Evolutionary conservation across 2,888 invertebrate genomes (phyloP).

Genomic region (Eristalis arbustorum): DNA sequence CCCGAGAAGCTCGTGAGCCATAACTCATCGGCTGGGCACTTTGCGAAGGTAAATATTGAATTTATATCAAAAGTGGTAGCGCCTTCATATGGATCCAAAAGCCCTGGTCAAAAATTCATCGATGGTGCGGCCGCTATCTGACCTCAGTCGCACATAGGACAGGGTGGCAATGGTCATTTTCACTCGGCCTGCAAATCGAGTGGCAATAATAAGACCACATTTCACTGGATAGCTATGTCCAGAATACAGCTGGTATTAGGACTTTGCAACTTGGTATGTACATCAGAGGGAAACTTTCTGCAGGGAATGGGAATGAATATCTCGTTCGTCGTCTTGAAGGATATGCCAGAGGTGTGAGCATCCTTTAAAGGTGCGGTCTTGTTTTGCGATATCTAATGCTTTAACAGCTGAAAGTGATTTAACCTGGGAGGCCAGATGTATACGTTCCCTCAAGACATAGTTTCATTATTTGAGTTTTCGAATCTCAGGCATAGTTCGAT

Average conservation of each 20-base stretch:
- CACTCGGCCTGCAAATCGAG: constrained; percentile 47
- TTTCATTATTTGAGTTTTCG: neutral
- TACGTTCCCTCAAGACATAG: constrained; percentile 11
- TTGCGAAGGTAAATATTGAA: constrained; percentile 62
- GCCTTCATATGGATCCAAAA: constrained; percentile 9
- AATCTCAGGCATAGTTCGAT: neutral
- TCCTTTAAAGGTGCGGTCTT: neutral
- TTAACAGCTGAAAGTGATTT: constrained; percentile 53
- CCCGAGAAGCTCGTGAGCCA: constrained; percentile 17
- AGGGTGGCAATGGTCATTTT: constrained; percentile 17
- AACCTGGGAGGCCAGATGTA: constrained; percentile 16
- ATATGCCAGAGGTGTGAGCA: neutral
- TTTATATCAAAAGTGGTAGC: constrained; percentile 40
- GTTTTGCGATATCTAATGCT: constrained; percentile 41
- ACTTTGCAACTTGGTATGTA: neutral
- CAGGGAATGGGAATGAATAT: constrained; percentile 44
- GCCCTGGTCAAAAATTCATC: constrained; percentile 56
- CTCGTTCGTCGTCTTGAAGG: constrained; percentile 16
- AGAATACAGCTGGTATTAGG: constrained; percentile 17
- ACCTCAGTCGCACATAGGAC: constrained; percentile 40
- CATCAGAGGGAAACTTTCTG: constrained; percentile 22
- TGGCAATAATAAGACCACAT: constrained; percentile 52
- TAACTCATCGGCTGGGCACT: constrained; percentile 57
- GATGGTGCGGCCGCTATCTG: constrained; percentile 31
- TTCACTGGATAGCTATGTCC: neutral